Conservation (phyloP, 2,888 invertebrate species). For the Polymixis flavicincta region DNA sequence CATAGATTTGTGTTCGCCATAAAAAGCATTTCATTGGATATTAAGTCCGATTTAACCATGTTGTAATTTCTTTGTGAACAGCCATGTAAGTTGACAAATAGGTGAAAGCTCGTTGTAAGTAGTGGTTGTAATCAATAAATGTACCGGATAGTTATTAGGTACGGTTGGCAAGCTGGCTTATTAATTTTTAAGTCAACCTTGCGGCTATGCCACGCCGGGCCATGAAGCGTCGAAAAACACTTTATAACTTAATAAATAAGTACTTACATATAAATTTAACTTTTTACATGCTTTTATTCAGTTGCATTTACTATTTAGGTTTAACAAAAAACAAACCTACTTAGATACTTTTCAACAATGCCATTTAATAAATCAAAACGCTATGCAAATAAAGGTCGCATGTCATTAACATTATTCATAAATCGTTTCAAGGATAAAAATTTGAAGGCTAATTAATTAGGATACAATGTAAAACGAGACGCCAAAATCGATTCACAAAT, state of each 20-base stretch:
- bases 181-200: conserved; percentile 56
- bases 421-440: conserved; percentile 53
- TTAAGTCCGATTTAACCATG: conserved; percentile 14
- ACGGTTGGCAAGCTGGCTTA: conserved; percentile 38
- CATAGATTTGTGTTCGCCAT: conserved; percentile 17
- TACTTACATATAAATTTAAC: conserved; percentile 12
- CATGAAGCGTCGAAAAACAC: conserved; percentile 16
- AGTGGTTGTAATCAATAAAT: conserved; percentile 54
- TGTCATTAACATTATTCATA: conserved; percentile 61
- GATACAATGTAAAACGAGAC: conserved; percentile 66
- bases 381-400: conserved; percentile 47
- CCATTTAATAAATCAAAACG: conserved; percentile 52
- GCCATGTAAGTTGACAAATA: conserved; percentile 38
- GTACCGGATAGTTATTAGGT: conserved; percentile 41
- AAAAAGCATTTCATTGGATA: conserved; percentile 23
- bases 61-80: conserved; percentile 23
- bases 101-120: conserved; percentile 45
- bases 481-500: conserved; percentile 68
- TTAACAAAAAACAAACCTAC: conserved; percentile 14
- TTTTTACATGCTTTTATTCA: too few species aligned
- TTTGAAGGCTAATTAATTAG: conserved; percentile 67
- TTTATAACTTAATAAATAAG: conserved; percentile 1
- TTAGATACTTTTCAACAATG: conserved; percentile 11
- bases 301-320: neutral
- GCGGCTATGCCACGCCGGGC: conserved; percentile 8